Base-by-base conservation (phyloP, 2,113 vertebrate genomes). In the Mellivora capensis region DNA sequence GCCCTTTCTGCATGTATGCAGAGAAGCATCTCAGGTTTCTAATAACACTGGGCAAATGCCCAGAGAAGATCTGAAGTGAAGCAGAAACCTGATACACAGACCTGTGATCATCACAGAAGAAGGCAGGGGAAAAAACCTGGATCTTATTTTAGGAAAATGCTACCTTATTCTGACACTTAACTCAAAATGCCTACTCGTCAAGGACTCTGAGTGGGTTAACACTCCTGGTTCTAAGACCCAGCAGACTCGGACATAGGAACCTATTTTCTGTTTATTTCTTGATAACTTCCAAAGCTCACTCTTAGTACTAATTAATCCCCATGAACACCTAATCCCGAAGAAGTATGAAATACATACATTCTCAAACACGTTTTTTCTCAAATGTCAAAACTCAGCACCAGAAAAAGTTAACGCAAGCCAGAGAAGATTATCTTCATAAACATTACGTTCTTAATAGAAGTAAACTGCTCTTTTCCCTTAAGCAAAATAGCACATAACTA, bases 11-110 rank as follows among this genome's bases (percentile, higher is more conserved):
- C 81, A 59, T 7, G 39, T 6, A 90, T 93, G 89, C 12, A 82
- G 83, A 62, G 54, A 87, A 93, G 76, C 9, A 85, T 34, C 97
- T 97, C 94, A 34, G 94, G 71, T 97, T 98, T 97, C 97, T 97
- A 96, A 96, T 86, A 96, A 97, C 88, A 90, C 64, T 52, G 94
- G 97, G 94, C 93, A 96, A 90, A 96, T 90, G 93, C 88, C 96
- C 95, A 98, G 64, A 90, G 93, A 87, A 87, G 87, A 97, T 94
- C 84, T 94, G 52, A 96, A 90, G 81, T 90, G 89, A 80, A 77
- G 57, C 87, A 96, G 97, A 97, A 97, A 98, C 59, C 77, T 74
- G 77, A 97, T 67, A 90, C 21, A 87, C 49, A 87, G 67, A 61
- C 37, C 94, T 90, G 34, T 54, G 83, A 96, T 90, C 94, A 90